Evolutionary conservation across 2,113 vertebrate species (phyloP), one percentile per base, ranked within the genome.

Genomic region (Phrynocephalus versicolor): DNA sequence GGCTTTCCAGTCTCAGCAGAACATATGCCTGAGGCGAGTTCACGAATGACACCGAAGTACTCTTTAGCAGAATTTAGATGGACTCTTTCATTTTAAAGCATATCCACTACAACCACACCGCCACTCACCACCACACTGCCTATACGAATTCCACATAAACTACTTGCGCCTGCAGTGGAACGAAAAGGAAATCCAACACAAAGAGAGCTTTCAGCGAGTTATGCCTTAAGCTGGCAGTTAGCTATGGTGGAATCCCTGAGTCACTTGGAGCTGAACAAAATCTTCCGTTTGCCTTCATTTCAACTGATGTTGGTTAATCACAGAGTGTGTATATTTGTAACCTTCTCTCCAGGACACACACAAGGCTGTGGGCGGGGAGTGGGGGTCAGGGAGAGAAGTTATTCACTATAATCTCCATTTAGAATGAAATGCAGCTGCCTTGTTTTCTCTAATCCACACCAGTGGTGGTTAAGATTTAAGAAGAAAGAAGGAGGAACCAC

Each of bases 161-260:
- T 79, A 79, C 69, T 78, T 85, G 86, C 80, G 71, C 8, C 69
- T 89, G 69, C 10, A 0, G 39, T 72, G 89, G n/a, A 21, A 0
- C 85, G 67, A 74, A 72, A 90, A 1, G 86, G 79, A 89, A 94
- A 94, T 30, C 25, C 73, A 87, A 65, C 82, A 87, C 87, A 93
- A 45, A 89, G 72, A 93, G 74, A 92, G 62, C 45, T 90, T 94
- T 89, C 71, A 82, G 45, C 88, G 77, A 90, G 75, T 94, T 92
- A 83, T 84, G 92, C 76, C 41, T 90, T 62, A 84, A 85, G 91
- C 80, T 89, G 33, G 80, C 41, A 89, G 25, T 84, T 88, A 88
- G 87, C 0, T 0, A 30, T 57, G 72, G 39, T 92, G 86, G 85
- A 93, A 95, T 82, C 45, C 79, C 25, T 90, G 86, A 89, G 75